Conservation (phyloP, 2,113 vertebrate species). For the Agapornis roseicollis region DNA sequence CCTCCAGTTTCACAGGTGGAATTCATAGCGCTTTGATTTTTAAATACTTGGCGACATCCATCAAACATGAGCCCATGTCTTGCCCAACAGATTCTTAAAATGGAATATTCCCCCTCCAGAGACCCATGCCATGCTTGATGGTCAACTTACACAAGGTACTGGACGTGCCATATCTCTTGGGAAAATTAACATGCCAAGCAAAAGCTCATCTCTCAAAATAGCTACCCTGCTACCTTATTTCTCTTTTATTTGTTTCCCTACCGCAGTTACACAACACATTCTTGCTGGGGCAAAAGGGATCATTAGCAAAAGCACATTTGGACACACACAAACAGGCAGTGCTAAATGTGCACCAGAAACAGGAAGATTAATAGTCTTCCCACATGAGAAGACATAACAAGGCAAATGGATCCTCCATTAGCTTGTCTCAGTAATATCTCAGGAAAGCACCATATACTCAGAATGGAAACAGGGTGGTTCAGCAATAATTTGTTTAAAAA, state of each 20-base stretch:
- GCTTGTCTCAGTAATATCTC: background rate
- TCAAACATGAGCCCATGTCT: background rate
- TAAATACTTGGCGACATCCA: conserved; percentile 12
- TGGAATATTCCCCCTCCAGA: background rate
- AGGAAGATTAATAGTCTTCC: background rate
- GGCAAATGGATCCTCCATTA: background rate
- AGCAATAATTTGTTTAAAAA: background rate
- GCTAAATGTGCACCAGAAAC: background rate
- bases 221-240: conserved; percentile 2
- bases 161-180: background rate
- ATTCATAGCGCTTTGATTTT: conserved; percentile 4
- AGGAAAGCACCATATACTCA: background rate
- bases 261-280: conserved; percentile 21
- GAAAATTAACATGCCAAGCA: background rate
- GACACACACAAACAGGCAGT: background rate
- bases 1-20: conserved; percentile 61
- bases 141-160: background rate
- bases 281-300: conserved; percentile 3
- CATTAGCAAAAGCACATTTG: background rate
- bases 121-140: background rate
- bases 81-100: conserved; percentile 26
- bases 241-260: conserved; percentile 36
- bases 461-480: background rate
- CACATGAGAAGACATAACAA: background rate
- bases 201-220: conserved; percentile 52